phyloP scores from a whole-genome alignment of 2,888 invertebrate genomes.

The Spisula subtruncata region DNA sequence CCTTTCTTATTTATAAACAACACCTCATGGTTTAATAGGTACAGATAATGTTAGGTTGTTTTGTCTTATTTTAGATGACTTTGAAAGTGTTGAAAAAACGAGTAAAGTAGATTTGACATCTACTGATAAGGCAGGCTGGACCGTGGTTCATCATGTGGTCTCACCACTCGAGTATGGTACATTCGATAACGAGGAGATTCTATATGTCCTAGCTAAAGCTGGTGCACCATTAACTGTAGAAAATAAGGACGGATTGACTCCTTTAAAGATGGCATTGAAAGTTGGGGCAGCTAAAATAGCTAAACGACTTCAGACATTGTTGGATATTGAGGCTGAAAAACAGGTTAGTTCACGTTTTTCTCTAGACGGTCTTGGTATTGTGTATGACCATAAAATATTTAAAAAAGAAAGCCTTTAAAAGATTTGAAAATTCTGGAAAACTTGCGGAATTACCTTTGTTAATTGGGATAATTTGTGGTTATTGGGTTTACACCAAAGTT shows the following conservation, averaged over 20 bases:
- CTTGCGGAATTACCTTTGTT: too few species aligned
- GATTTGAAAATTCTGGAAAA: too few species aligned
- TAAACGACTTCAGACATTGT: slow-evolving; percentile 79
- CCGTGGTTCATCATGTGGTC: slow-evolving; percentile 87
- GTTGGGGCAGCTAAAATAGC: slow-evolving; percentile 79
- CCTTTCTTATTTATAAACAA: too few species aligned
- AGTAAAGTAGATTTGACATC: slow-evolving; percentile 83
- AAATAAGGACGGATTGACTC: slow-evolving; percentile 83
- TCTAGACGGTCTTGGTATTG: too few species aligned
- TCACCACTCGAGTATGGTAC: slow-evolving; percentile 86
- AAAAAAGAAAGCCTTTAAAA: too few species aligned
- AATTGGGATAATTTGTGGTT: too few species aligned
- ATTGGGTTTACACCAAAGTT: too few species aligned
- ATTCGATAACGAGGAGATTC: slow-evolving; percentile 87
- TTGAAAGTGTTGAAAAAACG: slow-evolving; percentile 78
- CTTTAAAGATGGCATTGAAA: slow-evolving; percentile 81
- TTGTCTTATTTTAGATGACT: slow-evolving; percentile 60
- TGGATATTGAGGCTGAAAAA: slow-evolving; percentile 68
- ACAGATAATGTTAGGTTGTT: neutral
- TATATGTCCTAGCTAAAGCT: slow-evolving; percentile 84
- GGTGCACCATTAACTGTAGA: slow-evolving; percentile 84
- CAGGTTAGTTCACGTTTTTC: slow-evolving; percentile 25
- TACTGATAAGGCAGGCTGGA: slow-evolving; percentile 86
- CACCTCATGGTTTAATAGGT: too few species aligned
- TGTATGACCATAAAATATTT: too few species aligned